Evolutionary conservation across 2,888 invertebrate genomes (phyloP), one percentile per base, ranked within the genome.

Genomic region (Ceramica pisi): DNA sequence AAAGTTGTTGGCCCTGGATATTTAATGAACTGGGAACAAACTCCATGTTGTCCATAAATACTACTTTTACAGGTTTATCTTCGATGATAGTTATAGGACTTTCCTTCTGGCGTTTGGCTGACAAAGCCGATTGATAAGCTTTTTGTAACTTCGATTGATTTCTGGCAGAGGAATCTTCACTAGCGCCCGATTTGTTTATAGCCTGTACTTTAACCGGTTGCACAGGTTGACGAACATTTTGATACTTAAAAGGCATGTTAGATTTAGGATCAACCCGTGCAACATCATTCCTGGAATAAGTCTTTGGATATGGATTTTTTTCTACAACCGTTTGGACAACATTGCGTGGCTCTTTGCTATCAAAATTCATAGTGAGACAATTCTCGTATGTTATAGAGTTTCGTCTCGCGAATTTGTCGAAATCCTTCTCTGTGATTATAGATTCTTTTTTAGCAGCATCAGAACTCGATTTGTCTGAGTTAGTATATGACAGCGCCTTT

Each of bases 21-120:
- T 94, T 94, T 57, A 95, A 81, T 41, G 91, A 89, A 66, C 79
- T 86, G 2, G 94, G 89, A 31, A 86, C 77, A 81, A 90, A 94
- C 57, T 93, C 94, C 48, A 88, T 64, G 71, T 86, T 91, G 2
- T 95, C 94, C 87, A 95, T 90, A 75, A 92, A 95, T 0, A 95
- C 92, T 0, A 95, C 95, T 89, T 95, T 95, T 0, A 95, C 95
- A 23, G 95, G 95, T 83, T 94, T 94, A 74, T 96, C 95, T 87
- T 96, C 95, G n/a, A 95, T 92, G 9, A 95, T 93, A 44, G 93
- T 90, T 63, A 95, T 92, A 2, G 94, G 93, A 38, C 89, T 88
- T 80, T 94, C 93, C 70, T 90, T 89, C 75, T 94, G 93, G 4
- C 90, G 91, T 86, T 95, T 95, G 2, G 93, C 93, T 23, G 94